Conservation (phyloP, 1,140 invertebrate species). For the Ceratoteleas bidentatus region DNA sequence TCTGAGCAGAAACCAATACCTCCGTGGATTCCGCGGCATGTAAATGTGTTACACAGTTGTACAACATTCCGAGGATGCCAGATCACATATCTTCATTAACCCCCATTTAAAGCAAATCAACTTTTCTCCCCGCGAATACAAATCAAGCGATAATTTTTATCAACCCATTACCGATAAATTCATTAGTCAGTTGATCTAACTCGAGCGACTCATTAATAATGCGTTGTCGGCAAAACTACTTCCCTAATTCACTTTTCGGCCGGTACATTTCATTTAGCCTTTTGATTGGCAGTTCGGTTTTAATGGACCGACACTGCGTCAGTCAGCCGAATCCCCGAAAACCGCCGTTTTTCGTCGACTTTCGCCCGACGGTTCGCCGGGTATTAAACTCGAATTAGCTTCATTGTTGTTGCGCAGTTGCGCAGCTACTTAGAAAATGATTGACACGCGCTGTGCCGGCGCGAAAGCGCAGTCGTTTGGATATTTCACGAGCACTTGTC, state of each 20-base stretch:
- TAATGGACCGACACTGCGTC: not conserved
- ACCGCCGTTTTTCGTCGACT: not conserved
- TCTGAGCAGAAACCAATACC: no score
- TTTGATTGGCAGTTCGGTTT: not conserved
- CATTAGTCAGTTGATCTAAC: constrained; percentile 15
- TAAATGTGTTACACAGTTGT: no score
- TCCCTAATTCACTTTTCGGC: not conserved
- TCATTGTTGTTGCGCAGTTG: constrained; percentile 32
- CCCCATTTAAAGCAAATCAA: not conserved
- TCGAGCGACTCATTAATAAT: not conserved
- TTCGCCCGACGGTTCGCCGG: not conserved
- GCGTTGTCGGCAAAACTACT: not conserved
- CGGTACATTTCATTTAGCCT: not conserved
- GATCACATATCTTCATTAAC: not conserved
- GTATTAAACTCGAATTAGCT: constrained; percentile 36
- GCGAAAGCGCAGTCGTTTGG: constrained; percentile 30
- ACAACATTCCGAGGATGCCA: no score
- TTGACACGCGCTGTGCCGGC: constrained; percentile 32
- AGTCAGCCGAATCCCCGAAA: not conserved
- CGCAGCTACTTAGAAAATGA: constrained; percentile 49
- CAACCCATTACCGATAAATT: constrained; percentile 1
- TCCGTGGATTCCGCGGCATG: no score
- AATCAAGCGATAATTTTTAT: constrained; percentile 17
- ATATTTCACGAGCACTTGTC: constrained; percentile 47
- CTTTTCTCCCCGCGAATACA: not conserved